phyloP scores from a whole-genome alignment of 2,797 vertebrate species.

The Phalloptychus januarius region DNA sequence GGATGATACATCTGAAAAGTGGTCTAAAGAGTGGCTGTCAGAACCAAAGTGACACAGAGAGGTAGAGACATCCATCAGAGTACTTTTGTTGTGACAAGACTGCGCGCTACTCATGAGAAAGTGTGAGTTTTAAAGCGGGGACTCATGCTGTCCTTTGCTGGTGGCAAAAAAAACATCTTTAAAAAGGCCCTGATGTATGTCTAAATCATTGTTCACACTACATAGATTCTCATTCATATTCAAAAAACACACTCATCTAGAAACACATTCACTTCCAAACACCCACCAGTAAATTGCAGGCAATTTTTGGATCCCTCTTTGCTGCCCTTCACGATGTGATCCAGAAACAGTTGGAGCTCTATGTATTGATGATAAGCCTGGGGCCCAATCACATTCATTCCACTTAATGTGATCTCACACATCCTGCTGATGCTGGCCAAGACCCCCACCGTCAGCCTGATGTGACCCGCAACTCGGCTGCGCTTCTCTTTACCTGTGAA shows the following conservation, averaged over 20 bases:
- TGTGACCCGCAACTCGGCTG: constrained; percentile 36
- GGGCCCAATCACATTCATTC: constrained; percentile 74
- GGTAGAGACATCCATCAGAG: constrained; percentile 51
- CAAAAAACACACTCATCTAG: constrained; percentile 19
- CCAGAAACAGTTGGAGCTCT: constrained; percentile 64
- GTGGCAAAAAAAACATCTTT: constrained; percentile 24
- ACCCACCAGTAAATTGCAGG: constrained; percentile 59
- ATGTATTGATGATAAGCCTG: constrained; percentile 59
- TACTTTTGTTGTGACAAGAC: constrained; percentile 57
- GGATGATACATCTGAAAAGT: constrained; percentile 65
- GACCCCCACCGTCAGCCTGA: constrained; percentile 65
- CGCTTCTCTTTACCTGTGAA: constrained; percentile 44
- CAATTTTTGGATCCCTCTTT: constrained; percentile 62
- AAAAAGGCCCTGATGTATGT: constrained; percentile 20
- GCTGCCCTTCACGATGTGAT: constrained; percentile 74
- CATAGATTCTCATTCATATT: constrained; percentile 25
- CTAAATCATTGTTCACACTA: constrained; percentile 31
- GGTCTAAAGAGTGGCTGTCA: constrained; percentile 67
- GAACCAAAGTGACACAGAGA: constrained; percentile 60
- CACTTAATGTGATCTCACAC: constrained; percentile 74
- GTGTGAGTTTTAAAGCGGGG: constrained; percentile 34
- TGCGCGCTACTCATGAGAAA: constrained; percentile 55
- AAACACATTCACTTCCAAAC: constrained; percentile 37
- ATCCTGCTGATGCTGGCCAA: constrained; percentile 51
- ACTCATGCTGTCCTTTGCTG: constrained; percentile 47